phyloP scores from a whole-genome alignment of 2,797 vertebrate species.

The Ambastaia sidthimunki region DNA sequence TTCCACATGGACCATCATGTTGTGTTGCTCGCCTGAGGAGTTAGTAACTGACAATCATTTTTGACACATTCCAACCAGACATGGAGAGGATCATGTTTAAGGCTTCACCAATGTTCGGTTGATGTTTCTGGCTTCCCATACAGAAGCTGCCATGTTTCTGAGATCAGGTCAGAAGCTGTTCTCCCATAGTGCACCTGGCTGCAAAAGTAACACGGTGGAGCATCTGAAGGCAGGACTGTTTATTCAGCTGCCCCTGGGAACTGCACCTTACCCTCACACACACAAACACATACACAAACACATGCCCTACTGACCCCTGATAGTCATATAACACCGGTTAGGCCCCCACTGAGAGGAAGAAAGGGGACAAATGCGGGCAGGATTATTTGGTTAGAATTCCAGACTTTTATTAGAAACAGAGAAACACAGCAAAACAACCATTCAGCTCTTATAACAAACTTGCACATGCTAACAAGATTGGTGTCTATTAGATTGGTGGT shows the following conservation, averaged over 20 bases:
- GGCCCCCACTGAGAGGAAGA: constrained; percentile 46
- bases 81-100: constrained; percentile 1
- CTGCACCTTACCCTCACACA: constrained; percentile 68
- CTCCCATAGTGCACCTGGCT: constrained; percentile 63
- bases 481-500: too few relatives aligned
- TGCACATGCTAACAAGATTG: too few relatives aligned
- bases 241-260: constrained; percentile 77
- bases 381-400: constrained; percentile 54
- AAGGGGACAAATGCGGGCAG: constrained; percentile 23
- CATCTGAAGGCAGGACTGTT: constrained; percentile 68
- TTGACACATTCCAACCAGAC: constrained; percentile 12
- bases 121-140: neutral
- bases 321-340: constrained; percentile 63
- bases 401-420: constrained; percentile 33
- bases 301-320: constrained; percentile 44
- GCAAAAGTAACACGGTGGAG: constrained; percentile 58
- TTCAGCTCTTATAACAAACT: constrained; percentile 39
- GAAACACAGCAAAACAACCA: constrained; percentile 47
- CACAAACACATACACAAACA: constrained; percentile 56
- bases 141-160: constrained; percentile 19
- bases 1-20: constrained; percentile 3
- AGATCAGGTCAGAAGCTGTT: constrained; percentile 32
- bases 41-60: constrained; percentile 10
- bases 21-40: constrained; percentile 18
- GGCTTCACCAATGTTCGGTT: neutral